A percentile compares a stretch with the other conserved stretches of the same genome.
phyloP scores from a whole-genome alignment of 2,113 vertebrate species.

The Platichthys stellatus region DNA sequence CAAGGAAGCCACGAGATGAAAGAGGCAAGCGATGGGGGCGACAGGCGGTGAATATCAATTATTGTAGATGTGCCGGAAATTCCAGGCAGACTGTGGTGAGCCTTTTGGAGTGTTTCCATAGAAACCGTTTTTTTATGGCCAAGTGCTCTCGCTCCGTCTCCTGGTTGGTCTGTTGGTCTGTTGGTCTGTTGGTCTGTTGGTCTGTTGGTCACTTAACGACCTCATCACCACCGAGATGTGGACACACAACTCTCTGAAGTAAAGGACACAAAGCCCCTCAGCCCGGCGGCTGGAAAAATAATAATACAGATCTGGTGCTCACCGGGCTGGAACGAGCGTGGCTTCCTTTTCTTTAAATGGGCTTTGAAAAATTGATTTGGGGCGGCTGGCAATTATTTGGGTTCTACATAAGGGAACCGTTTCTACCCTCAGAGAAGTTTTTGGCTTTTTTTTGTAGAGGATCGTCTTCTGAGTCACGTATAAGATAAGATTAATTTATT shows the following conservation, averaged over 20 bases:
- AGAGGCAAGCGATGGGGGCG: conserved; percentile 13
- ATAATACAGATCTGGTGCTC: neutral
- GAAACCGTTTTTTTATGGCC: conserved; percentile 77
- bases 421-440: neutral
- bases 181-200: conserved; percentile 52
- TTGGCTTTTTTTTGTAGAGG: no score
- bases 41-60: conserved; percentile 46
- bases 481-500: no score
- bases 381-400: neutral
- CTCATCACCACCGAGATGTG: conserved; percentile 50
- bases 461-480: no score
- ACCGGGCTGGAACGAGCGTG: neutral
- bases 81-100: conserved; percentile 52
- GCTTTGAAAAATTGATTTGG: neutral
- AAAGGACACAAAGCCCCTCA: neutral
- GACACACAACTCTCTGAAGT: neutral
- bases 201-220: conserved; percentile 68
- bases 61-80: conserved; percentile 56
- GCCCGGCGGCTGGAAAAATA: neutral
- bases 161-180: conserved; percentile 48
- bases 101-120: conserved; percentile 81
- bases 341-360: neutral
- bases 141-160: conserved; percentile 58
- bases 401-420: no score
- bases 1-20: neutral